phyloP scores from a whole-genome alignment of 1,140 invertebrate species.

The Eriocheir sinensis region DNA sequence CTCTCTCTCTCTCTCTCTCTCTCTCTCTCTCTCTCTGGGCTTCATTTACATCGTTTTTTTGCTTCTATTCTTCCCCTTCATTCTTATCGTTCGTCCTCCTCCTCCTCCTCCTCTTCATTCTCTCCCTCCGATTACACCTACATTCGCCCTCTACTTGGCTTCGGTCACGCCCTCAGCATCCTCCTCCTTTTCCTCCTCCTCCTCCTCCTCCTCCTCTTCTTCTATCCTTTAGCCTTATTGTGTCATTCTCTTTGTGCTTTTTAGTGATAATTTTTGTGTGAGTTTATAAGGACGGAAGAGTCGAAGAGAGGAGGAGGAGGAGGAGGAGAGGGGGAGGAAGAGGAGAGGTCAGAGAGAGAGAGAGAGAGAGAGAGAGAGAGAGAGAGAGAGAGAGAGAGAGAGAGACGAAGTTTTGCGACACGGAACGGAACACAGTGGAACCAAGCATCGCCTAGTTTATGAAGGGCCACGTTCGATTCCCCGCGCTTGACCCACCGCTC shows the following conservation, averaged over 20 bases:
- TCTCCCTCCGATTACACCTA: not conserved
- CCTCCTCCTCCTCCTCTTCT: not conserved
- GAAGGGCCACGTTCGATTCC: conserved; percentile 29
- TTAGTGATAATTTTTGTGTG: not conserved
- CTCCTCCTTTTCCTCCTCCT: not conserved
- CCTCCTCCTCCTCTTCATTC: not conserved
- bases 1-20: conserved; percentile 22
- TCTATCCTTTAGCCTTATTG: not conserved
- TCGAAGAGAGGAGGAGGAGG: not conserved
- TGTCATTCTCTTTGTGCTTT: not conserved
- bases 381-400: not conserved
- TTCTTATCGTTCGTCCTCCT: not conserved
- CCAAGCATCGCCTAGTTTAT: conserved; percentile 55
- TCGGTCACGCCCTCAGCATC: not conserved
- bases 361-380: not conserved
- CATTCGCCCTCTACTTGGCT: not conserved
- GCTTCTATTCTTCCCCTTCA: not conserved
- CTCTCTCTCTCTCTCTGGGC: conserved; percentile 9
- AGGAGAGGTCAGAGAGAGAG: not conserved
- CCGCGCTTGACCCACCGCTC: not conserved
- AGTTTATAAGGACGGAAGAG: not conserved
- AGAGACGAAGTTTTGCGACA: not conserved
- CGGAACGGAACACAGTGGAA: not conserved
- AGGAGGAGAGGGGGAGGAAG: not conserved
- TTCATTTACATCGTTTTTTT: not conserved